Percentiles rank a stretch among this genome's conserved stretches.
Conservation (phyloP, 1,140 invertebrate genomes). For the Caenorhabditis tropicalis region DNA sequence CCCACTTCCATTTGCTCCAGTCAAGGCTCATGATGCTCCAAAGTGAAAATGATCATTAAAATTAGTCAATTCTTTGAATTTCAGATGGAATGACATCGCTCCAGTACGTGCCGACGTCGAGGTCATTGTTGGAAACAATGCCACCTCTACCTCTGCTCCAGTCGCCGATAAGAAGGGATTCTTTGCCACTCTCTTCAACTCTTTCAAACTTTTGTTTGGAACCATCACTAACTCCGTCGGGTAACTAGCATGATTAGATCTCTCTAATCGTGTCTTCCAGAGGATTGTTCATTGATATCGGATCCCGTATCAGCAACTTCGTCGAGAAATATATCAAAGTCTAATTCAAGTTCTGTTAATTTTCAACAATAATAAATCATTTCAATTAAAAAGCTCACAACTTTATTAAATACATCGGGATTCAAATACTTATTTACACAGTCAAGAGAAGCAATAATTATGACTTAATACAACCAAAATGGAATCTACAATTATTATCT, state of each 20-base stretch:
- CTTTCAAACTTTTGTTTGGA: background rate
- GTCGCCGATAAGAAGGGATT: background rate
- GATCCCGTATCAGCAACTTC: slow-evolving; percentile 21
- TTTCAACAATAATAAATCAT: background rate
- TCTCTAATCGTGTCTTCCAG: background rate
- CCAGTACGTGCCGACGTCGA: background rate
- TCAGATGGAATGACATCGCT: background rate
- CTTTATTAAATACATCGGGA: slow-evolving; percentile 5
- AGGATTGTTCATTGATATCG: slow-evolving; percentile 7
- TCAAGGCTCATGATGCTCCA: background rate
- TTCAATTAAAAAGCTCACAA: background rate
- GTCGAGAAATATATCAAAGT: background rate
- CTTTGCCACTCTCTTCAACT: background rate
- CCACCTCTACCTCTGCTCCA: background rate
- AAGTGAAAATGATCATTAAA: background rate
- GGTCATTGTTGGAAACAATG: background rate
- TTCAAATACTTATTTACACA: background rate
- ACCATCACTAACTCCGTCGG: slow-evolving; percentile 9
- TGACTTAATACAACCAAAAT: background rate
- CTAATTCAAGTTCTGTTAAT: background rate
- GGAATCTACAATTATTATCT: background rate
- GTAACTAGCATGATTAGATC: background rate
- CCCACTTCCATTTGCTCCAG: background rate
- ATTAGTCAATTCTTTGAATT: background rate
- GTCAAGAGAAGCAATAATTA: background rate